Conservation (phyloP, 2,888 invertebrate genomes). For the Morinoia aosen region DNA sequence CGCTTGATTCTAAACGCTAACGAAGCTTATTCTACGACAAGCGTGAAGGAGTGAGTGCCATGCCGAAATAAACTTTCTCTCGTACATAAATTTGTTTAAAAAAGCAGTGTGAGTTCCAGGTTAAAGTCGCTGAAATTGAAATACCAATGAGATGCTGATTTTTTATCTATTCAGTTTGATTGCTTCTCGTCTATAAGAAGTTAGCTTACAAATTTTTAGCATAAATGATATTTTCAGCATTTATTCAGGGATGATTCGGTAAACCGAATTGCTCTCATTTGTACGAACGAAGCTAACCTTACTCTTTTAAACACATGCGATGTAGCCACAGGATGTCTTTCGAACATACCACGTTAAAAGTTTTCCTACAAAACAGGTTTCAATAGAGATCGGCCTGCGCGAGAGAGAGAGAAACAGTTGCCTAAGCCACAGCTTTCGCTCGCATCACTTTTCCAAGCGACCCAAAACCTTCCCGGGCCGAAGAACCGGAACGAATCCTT, state of each 20-base stretch:
- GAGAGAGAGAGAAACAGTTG: not conserved
- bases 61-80: not conserved
- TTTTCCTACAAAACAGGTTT: conserved; percentile 12
- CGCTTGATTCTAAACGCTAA: no score
- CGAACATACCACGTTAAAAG: not conserved
- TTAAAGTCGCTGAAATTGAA: no score
- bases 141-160: no score
- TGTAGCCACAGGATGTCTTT: not conserved
- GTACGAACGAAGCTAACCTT: not conserved
- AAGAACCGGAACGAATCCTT: conserved; percentile 4
- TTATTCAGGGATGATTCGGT: no score
- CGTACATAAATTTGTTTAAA: not conserved
- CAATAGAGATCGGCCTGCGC: not conserved
- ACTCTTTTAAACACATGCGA: not conserved
- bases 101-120: no score
- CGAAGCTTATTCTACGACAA: not conserved
- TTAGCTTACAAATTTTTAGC: no score
- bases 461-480: not conserved
- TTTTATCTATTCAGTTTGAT: no score
- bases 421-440: not conserved
- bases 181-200: no score
- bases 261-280: no score
- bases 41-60: not conserved
- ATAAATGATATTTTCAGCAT: no score
- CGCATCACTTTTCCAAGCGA: conserved; percentile 4